phyloP scores from a whole-genome alignment of 2,888 invertebrate genomes.

The Liopterus haemorrhoidalis region DNA sequence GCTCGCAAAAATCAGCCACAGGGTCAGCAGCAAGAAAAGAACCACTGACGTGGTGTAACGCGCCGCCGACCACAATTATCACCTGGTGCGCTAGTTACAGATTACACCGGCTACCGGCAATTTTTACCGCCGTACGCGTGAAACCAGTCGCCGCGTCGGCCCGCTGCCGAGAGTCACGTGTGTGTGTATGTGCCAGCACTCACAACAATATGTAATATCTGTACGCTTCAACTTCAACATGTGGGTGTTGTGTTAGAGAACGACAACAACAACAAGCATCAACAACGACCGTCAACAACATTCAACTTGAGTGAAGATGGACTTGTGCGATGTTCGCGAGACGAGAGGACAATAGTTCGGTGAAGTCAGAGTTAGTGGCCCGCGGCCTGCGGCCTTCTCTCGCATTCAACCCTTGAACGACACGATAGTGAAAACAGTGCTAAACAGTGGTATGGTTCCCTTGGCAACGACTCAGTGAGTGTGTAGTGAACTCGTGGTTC shows the following conservation, averaged over 20 bases:
- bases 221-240: no score
- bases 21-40: slow-evolving; percentile 48
- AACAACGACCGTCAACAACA: slow-evolving; percentile 14
- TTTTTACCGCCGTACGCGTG: slow-evolving; percentile 24
- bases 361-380: background rate
- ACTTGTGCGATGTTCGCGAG: no score
- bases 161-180: slow-evolving; percentile 10
- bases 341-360: background rate
- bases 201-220: background rate
- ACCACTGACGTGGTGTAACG: slow-evolving; percentile 50
- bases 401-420: no score
- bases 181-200: no score
- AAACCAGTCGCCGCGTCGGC: slow-evolving; percentile 10
- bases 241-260: background rate
- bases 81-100: slow-evolving; percentile 42
- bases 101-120: slow-evolving; percentile 34
- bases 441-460: slow-evolving; percentile 43
- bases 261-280: background rate
- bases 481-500: slow-evolving; percentile 21
- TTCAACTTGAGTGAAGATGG: background rate
- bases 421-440: slow-evolving; percentile 31
- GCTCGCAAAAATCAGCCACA: slow-evolving; percentile 48
- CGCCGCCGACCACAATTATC: slow-evolving; percentile 44
- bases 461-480: slow-evolving; percentile 41
- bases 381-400: background rate